Conservation (phyloP, 2,797 vertebrate genomes). For the Chanos chanos region DNA sequence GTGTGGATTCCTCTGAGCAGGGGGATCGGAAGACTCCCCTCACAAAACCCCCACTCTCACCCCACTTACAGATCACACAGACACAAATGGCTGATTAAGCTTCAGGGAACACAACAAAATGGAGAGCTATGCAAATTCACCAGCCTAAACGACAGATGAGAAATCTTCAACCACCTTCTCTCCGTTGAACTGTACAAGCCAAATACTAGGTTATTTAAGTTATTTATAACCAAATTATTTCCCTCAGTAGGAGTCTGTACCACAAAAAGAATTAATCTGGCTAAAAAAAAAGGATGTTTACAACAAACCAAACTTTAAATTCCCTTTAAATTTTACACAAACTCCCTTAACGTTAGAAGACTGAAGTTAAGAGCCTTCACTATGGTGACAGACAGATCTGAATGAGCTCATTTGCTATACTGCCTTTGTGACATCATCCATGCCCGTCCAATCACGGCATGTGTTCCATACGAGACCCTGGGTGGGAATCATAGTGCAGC, state of each 20-base stretch:
- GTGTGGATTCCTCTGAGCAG: slow-evolving; percentile 39
- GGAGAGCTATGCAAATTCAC: too few relatives aligned
- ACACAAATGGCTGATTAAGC: too few relatives aligned
- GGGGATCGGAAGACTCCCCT: background rate
- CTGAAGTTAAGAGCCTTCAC: background rate
- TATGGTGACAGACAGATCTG: slow-evolving; percentile 4
- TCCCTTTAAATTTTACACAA: slow-evolving; percentile 11
- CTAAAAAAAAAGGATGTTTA: too few relatives aligned
- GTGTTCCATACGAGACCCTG: background rate
- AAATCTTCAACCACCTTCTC: too few relatives aligned
- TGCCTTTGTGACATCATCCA: background rate
- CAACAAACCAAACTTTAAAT: background rate
- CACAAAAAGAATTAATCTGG: too few relatives aligned
- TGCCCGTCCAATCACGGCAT: background rate
- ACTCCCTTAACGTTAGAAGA: slow-evolving; percentile 4
- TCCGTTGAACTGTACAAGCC: too few relatives aligned
- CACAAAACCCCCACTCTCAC: background rate
- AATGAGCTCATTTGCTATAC: slow-evolving; percentile 14
- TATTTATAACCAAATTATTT: too few relatives aligned
- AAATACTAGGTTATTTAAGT: too few relatives aligned
- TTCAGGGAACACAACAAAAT: background rate
- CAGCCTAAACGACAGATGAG: too few relatives aligned
- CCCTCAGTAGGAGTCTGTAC: too few relatives aligned
- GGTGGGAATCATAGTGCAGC: background rate
- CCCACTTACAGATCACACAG: background rate